phyloP scores from a whole-genome alignment of 2,113 vertebrate species.

The Sapayoa aenigma region DNA sequence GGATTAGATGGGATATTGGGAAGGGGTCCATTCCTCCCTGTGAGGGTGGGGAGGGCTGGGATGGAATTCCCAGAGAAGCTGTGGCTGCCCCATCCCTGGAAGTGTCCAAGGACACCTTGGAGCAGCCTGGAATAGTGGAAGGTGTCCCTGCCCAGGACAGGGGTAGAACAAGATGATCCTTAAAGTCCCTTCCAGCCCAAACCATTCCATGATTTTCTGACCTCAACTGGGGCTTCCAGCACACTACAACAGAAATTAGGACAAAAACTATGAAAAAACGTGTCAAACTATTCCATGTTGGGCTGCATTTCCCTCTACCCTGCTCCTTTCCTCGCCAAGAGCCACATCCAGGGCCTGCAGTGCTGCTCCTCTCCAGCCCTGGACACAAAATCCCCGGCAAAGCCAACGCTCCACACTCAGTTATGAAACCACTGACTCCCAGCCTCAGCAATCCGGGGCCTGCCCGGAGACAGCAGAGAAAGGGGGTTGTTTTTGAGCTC shows the following conservation, averaged over 20 bases:
- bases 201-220: background rate
- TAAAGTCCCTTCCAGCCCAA: background rate
- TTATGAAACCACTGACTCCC: background rate
- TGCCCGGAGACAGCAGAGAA: background rate
- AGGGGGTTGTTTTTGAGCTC: background rate
- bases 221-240: background rate
- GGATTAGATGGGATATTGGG: background rate
- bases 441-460: background rate
- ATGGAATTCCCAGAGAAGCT: background rate
- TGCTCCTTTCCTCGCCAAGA: accelerated
- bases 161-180: background rate
- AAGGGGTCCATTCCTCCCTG: background rate
- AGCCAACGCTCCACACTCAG: background rate
- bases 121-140: accelerated
- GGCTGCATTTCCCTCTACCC: accelerated
- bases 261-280: accelerated
- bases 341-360: background rate
- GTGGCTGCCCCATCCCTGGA: background rate
- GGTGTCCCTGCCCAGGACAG: background rate
- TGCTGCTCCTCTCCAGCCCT: background rate
- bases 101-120: background rate
- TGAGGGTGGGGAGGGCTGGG: background rate
- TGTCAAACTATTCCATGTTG: accelerated
- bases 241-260: accelerated
- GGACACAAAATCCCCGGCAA: background rate